Evolutionary conservation across 2,113 vertebrate species (phyloP), one percentile per base, ranked within the genome.

Genomic region (Thomomys bottae): DNA sequence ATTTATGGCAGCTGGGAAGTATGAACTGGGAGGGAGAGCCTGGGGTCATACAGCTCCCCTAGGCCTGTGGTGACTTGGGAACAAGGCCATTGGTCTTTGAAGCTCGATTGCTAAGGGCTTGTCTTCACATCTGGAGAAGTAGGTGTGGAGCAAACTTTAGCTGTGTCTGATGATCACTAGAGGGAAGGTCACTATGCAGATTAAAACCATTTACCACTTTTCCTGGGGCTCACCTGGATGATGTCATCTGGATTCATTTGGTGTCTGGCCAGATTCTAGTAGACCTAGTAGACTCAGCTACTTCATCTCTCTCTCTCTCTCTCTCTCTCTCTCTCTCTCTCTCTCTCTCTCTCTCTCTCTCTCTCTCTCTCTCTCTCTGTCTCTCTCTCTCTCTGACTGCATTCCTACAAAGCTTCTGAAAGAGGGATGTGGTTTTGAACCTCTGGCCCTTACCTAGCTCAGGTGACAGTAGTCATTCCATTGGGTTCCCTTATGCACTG

Each of bases 401-500:
- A 30, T n/a, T 42, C 32, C 34, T 17, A 14, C 20, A 17, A 1
- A 32, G n/a, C 49, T 76, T 8, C 71, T 64, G 30, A 6, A 3
- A n/a, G 38, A 64, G 8, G 18, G 30, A 64, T 77, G 42, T 8
- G 42, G 32, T 61, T 26, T 21, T 8, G 5, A 8, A 49, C 63
- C 28, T 49, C 14, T 18, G 21, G 36, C 32, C 79, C 38, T 54
- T 10, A 38, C 18, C 24, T 77, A 45, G 42, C 30, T 40, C 42
- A 59, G 61, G 40, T 32, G 17, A 21, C 32, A 38, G 12, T 28
- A 18, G 20, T 23, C 42, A 54, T 32, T 63, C 8, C 2, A 4
- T 1, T 0, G 3, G 18, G 5, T 1, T 12, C 30, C 32, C 32
- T 18, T 15, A 9, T 12, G n/a, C 1, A 0, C 8, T 5, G 0